Base-by-base conservation (phyloP, 1,140 invertebrate genomes). In the Leguminivora glycinivorella region DNA sequence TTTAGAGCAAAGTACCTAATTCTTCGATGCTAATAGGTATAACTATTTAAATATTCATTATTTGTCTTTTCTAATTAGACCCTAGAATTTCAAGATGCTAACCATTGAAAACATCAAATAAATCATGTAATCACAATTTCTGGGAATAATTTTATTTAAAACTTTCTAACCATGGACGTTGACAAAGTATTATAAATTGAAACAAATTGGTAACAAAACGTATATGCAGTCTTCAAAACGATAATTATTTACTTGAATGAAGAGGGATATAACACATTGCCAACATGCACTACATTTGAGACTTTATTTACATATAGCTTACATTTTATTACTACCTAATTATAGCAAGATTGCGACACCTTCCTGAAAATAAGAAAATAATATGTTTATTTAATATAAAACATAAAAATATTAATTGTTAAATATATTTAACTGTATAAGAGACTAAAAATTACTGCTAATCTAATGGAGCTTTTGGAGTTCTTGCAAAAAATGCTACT, bases 251-350 rank as follows among this genome's bases (percentile, higher is more conserved):
- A 68, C 72, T 29, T n/a, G 22, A 26, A 31, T 52, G 34, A 60
- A 66, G 34, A 68, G 17, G n/a, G 24, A 69, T 69, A 72, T 80
- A 76, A 82, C 67, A 83, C 79, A 71, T 81, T 73, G 79, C 58
- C 80, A 85, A 83, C 83, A 83, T 85, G 81, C 79, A 75, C 38
- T 12, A 58, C 43, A 67, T 58, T 40, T 26, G 56, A 60, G 56
- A 26, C 56, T 25, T 12, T 56, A 60, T 60, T 26, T 60, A 60
- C 56, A 60, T 26, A 22, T 10, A 22, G 2, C 47, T 52, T 52
- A 52, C 4, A 14, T 38, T 43, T 43, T 22, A 22, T 52, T 52
- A 52, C 47, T 52, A 22, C n/a, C n/a, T n/a, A 52, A 52, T 9
- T 52, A 52, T 5, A 52, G 47, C 47, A 52, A 52, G 47, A 52